A percentile compares a stretch with the other conserved stretches of the same genome.
Evolutionary conservation across 2,797 vertebrate genomes (phyloP).

Genomic region (Erpetoichthys calabaricus): DNA sequence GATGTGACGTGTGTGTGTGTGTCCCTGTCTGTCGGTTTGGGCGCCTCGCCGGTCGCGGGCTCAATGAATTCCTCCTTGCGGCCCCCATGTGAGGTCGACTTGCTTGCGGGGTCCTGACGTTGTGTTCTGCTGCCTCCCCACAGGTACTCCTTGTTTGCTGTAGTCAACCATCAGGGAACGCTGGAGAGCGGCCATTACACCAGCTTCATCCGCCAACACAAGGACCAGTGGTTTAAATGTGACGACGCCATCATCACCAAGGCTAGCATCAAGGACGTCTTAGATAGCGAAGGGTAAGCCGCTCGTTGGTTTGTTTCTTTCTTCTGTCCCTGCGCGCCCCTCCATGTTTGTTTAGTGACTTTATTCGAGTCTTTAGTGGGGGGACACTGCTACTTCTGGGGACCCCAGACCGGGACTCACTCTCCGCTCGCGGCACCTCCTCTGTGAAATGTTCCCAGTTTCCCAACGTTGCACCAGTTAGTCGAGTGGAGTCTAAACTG

Average conservation of each 20-base stretch:
- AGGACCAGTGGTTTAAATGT: constrained; percentile 99
- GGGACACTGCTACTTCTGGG: too few relatives aligned
- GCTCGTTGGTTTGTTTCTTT: too few relatives aligned
- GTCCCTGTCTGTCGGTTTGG: too few relatives aligned
- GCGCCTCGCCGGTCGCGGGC: too few relatives aligned
- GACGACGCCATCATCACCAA: constrained; percentile 98
- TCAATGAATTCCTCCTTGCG: too few relatives aligned
- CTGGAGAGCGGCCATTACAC: constrained; percentile 97
- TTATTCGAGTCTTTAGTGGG: too few relatives aligned
- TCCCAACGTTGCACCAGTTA: too few relatives aligned
- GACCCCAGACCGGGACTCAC: too few relatives aligned
- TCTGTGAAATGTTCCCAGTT: not conserved
- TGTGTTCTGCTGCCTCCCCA: not conserved
- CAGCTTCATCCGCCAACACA: constrained; percentile 97
- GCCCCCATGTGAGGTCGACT: not conserved
- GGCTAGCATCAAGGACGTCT: constrained; percentile 96
- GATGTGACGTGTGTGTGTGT: too few relatives aligned
- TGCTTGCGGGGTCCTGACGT: not conserved
- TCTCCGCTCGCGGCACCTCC: too few relatives aligned
- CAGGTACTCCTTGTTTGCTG: constrained; percentile 97
- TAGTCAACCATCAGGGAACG: constrained; percentile 97
- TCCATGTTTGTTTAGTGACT: too few relatives aligned
- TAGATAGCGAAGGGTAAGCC: constrained; percentile 92
- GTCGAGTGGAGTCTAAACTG: too few relatives aligned
- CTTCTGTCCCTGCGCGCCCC: not conserved